Percentiles rank a stretch among this genome's conserved stretches.
These are phyloP conservation scores for Gymnocephalus cernua DNA, from an alignment of 2,113 vertebrate species.

Conservation along the genomic window DNA sequence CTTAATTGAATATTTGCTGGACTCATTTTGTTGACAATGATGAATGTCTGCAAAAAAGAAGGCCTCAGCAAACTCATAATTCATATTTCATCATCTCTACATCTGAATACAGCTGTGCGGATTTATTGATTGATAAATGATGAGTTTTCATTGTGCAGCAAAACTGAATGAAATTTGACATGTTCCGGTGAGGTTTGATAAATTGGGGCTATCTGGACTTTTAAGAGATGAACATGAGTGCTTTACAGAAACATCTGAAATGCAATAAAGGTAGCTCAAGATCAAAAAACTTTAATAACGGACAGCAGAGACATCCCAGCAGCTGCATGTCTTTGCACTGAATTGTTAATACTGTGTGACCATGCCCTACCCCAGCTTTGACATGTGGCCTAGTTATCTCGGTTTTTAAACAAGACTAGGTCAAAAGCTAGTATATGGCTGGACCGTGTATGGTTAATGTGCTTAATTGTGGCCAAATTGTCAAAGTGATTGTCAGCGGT, in stretches of 20 bases:
- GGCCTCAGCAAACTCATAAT: conserved; percentile 77
- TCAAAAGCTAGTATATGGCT: no score
- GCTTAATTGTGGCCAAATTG: background rate
- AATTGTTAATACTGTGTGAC: conserved; percentile 2
- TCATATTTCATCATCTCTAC: conserved; percentile 74
- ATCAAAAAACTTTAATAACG: conserved; percentile 29
- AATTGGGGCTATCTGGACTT: conserved; percentile 51
- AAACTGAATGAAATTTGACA: conserved; percentile 75
- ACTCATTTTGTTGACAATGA: conserved; percentile 81
- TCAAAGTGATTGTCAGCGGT: no score
- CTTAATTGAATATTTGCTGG: conserved; percentile 79
- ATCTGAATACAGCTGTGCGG: conserved; percentile 73
- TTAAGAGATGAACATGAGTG: conserved; percentile 40
- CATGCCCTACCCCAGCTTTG: background rate
- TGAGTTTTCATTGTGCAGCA: conserved; percentile 78
- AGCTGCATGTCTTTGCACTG: background rate
- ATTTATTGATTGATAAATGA: conserved; percentile 81
- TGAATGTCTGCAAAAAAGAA: conserved; percentile 73
- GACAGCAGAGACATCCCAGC: background rate
- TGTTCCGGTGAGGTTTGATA: conserved; percentile 63
- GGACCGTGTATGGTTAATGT: background rate
- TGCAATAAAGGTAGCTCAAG: conserved; percentile 13
- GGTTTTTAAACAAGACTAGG: background rate
- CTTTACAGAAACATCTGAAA: conserved; percentile 30
- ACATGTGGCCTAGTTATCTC: background rate